Conservation (phyloP, 2,797 vertebrate genomes). For the Podargus strigoides region DNA sequence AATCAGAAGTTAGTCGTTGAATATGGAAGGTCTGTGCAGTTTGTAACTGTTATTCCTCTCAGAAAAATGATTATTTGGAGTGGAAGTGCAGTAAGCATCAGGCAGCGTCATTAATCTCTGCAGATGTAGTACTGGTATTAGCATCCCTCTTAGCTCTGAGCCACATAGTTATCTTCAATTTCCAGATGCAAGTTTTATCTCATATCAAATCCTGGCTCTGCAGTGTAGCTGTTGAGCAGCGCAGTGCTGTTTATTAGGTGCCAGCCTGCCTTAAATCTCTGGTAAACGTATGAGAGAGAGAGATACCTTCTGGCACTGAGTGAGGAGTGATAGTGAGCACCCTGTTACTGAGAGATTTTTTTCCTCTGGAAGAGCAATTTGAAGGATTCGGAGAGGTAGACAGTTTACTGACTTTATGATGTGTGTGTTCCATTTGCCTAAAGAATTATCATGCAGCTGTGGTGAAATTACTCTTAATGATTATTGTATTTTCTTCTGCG, state of each 20-base stretch:
- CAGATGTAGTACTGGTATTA: not conserved
- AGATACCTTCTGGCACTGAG: not conserved
- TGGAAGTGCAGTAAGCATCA: not conserved
- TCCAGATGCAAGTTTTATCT: conserved; percentile 17
- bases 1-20: not conserved
- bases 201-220: not conserved
- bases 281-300: not conserved
- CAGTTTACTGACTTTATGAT: not conserved
- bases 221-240: not conserved
- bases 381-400: not conserved
- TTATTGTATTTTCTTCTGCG: not conserved
- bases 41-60: not conserved
- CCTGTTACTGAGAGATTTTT: not conserved
- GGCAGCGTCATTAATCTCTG: not conserved
- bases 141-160: not conserved
- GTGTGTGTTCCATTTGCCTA: not conserved
- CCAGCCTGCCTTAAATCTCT: conserved; percentile 13
- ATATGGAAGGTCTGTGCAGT: not conserved
- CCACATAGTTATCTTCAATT: not conserved
- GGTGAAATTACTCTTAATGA: not conserved
- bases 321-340: not conserved
- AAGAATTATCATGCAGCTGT: not conserved
- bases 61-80: not conserved
- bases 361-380: not conserved
- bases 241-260: not conserved